phyloP scores from a whole-genome alignment of 1,140 invertebrate genomes.

The Phortica variegata region DNA sequence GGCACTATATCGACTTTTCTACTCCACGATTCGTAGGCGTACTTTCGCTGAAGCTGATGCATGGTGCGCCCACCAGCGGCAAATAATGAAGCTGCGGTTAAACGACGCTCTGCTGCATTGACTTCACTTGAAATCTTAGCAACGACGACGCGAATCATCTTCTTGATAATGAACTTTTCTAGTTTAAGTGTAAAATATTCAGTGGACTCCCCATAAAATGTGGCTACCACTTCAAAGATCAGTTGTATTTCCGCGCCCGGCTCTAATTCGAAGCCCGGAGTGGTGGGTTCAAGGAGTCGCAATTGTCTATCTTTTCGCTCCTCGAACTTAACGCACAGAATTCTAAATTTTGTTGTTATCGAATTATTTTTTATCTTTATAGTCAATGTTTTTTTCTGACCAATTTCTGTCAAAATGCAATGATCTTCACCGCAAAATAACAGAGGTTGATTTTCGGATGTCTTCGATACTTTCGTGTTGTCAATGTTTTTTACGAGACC shows the following conservation, averaged over 20 bases:
- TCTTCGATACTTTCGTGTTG: not conserved
- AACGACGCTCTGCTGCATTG: slow-evolving; percentile 4
- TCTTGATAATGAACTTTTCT: slow-evolving; percentile 54
- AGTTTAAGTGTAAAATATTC: slow-evolving; percentile 64
- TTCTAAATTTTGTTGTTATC: slow-evolving; percentile 21
- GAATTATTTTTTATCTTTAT: slow-evolving; percentile 54
- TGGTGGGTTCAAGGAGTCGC: slow-evolving; percentile 45
- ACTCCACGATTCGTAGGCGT: slow-evolving; percentile 46
- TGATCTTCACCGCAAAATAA: slow-evolving; percentile 53
- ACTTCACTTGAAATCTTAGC: slow-evolving; percentile 8
- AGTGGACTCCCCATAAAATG: slow-evolving; percentile 61
- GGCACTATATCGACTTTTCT: slow-evolving; percentile 56
- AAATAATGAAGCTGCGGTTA: no score
- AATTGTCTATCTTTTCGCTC: slow-evolving; percentile 38
- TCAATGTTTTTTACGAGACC: slow-evolving; percentile 7
- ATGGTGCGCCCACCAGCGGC: no score
- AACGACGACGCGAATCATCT: slow-evolving; percentile 17
- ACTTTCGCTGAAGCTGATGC: slow-evolving; percentile 25
- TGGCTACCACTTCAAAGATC: slow-evolving; percentile 44
- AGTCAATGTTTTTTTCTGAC: slow-evolving; percentile 44
- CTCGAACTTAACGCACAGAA: slow-evolving; percentile 36
- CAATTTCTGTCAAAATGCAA: slow-evolving; percentile 48
- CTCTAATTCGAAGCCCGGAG: no score
- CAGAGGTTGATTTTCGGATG: slow-evolving; percentile 45
- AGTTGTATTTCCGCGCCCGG: no score